A percentile compares a stretch with the other conserved stretches of the same genome.
Conservation (phyloP, 92 coral and sea anemone genomes). For the Zoanthus sansibaricus region DNA sequence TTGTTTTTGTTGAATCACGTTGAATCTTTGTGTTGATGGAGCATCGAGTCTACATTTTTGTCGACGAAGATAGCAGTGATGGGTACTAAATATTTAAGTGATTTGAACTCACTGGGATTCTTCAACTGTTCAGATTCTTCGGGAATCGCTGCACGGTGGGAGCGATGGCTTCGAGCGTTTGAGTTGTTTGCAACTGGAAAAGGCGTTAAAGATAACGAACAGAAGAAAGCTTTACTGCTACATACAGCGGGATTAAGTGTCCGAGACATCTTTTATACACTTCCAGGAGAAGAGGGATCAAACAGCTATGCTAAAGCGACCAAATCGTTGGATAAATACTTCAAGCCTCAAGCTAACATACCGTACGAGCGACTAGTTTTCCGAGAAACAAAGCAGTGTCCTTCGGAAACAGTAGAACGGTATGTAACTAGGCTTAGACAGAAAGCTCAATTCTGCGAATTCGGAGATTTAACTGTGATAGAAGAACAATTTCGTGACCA, state of each 20-base stretch:
- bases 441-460: constrained; percentile 59
- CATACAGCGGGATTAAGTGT: constrained; percentile 50
- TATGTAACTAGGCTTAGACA: constrained; percentile 42
- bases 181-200: constrained; percentile 56
- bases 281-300: constrained; percentile 41
- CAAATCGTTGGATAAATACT: constrained; percentile 54
- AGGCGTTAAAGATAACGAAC: constrained; percentile 50
- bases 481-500: constrained; percentile 67
- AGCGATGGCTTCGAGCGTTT: constrained; percentile 64
- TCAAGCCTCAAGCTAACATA: constrained; percentile 16
- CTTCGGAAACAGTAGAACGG: constrained; percentile 1
- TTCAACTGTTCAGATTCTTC: constrained; percentile 52
- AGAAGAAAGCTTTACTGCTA: constrained; percentile 67
- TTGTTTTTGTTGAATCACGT: too few relatives aligned
- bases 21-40: background rate
- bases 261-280: constrained; percentile 33
- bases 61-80: too few relatives aligned
- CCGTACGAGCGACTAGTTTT: too few relatives aligned
- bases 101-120: background rate
- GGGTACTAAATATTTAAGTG: too few relatives aligned
- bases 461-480: constrained; percentile 53
- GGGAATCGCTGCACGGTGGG: constrained; percentile 57
- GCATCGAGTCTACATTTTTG: background rate
- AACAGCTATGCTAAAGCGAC: constrained; percentile 38
- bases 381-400: constrained; percentile 19